phyloP scores from a whole-genome alignment of 2,888 invertebrate species.

The Frankliniella intonsa region DNA sequence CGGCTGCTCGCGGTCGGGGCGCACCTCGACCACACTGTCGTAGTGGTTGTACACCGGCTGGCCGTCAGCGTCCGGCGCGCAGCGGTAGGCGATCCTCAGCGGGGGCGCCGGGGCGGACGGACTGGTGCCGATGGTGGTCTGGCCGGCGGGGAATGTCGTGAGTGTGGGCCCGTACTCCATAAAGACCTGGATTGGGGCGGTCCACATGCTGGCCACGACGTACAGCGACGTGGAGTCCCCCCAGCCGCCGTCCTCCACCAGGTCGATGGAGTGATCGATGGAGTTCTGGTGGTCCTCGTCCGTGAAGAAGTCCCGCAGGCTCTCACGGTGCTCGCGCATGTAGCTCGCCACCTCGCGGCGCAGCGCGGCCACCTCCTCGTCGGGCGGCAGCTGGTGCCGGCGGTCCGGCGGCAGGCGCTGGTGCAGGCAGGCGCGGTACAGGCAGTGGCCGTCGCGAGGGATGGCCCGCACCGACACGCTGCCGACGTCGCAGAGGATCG shows the following conservation, averaged over 20 bases:
- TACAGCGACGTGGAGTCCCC: not conserved
- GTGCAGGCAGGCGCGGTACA: not conserved
- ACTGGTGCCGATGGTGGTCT: not conserved
- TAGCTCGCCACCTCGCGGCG: not conserved
- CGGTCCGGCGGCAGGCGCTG: not conserved
- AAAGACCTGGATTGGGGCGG: not conserved
- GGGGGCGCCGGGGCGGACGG: not conserved
- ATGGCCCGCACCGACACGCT: not conserved
- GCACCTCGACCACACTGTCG: not conserved
- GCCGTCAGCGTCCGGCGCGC: not conserved
- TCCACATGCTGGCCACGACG: not conserved
- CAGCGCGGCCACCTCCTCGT: not conserved
- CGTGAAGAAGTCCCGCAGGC: not conserved
- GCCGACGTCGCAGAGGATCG: not conserved
- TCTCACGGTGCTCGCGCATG: not conserved
- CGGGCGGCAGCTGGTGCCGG: not conserved
- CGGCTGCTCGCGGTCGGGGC: not conserved
- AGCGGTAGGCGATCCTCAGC: not conserved
- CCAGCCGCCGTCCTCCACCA: not conserved
- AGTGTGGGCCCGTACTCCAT: not conserved
- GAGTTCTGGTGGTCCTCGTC: not conserved
- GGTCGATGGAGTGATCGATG: not conserved
- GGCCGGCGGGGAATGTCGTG: not conserved
- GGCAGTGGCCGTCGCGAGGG: conserved; percentile 9
- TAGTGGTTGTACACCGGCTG: not conserved